phyloP scores from a whole-genome alignment of 2,797 vertebrate species.

The Hipposideros larvatus region DNA sequence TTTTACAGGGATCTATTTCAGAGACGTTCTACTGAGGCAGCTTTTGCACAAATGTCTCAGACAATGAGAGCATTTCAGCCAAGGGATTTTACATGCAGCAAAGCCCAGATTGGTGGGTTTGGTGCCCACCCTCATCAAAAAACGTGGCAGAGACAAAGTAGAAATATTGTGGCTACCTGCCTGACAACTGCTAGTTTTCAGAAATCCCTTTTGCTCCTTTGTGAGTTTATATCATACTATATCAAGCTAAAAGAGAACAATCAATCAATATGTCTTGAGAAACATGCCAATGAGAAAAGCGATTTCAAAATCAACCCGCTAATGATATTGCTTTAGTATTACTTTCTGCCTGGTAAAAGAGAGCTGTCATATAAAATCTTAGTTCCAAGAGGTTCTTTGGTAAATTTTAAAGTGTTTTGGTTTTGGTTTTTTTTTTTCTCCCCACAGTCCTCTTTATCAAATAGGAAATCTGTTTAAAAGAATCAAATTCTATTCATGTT shows the following conservation, averaged over 20 bases:
- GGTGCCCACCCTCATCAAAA: neutral
- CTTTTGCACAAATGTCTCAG: neutral
- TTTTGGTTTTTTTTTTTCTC: neutral
- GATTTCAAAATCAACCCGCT: neutral
- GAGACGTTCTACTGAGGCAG: neutral
- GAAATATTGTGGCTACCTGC: neutral
- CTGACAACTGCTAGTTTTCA: neutral
- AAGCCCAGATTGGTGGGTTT: neutral
- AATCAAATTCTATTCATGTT: neutral
- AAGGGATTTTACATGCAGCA: neutral
- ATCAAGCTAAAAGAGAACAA: neutral
- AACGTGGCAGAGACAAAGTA: neutral
- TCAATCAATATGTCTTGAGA: neutral
- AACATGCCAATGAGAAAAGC: neutral
- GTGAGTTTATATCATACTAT: neutral
- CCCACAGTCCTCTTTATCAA: neutral
- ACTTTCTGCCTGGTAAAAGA: neutral
- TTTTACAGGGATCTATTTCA: slow-evolving; percentile 13
- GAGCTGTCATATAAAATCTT: neutral
- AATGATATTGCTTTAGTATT: neutral
- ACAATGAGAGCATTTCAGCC: slow-evolving; percentile 28
- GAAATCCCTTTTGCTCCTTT: neutral
- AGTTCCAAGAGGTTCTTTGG: neutral
- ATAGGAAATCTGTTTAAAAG: neutral
- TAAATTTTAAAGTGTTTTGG: neutral